Base-by-base conservation (phyloP, 2,113 vertebrate species). In the Muntiacus muntjak region DNA sequence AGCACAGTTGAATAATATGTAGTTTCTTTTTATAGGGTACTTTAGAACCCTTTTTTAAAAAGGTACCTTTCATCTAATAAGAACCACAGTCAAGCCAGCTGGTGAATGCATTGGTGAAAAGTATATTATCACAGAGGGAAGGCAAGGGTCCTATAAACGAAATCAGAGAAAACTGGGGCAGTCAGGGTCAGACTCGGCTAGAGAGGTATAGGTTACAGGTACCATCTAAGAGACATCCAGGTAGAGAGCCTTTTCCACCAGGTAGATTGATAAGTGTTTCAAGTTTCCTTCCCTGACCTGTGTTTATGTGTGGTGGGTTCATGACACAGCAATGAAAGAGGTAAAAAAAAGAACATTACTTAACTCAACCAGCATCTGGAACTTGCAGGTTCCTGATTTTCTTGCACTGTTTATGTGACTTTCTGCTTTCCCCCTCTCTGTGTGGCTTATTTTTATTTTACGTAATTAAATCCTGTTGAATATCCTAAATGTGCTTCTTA, bases 401-500 rank as follows among this genome's bases (percentile, higher is more conserved):
- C 57, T 82, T 87, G 7, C 33, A 16, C 0, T 78, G 74, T 62
- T 43, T 96, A 81, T 90, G 87, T 60, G 47, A 3, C 26, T 79
- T 84, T 88, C 16, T 89, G 13, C 19, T 28, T 82, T 87, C 8
- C 9, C 7, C 62, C 54, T 89, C 10, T 94, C 26, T 94, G 36
- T 78, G 13, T 82, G 25, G 74, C 13, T 23, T 30, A 50, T 95
- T 88, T 91, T 93, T 95, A 57, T 90, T 94, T 95, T 78, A 57
- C 30, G 36, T 67, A 87, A 28, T 87, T 95, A 96, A 98, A 89
- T 85, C 52, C 54, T 89, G 26, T 50, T 94, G 91, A 92, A 60
- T 85, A 76, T 78, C 87, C 62, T 60, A 45, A 95, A 57, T 79
- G 26, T 83, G 60, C 8, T 93, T 11, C 62, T 89, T 64, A 88